phyloP scores from a whole-genome alignment of 2,888 invertebrate genomes.

The Alloscopus bannaensis region DNA sequence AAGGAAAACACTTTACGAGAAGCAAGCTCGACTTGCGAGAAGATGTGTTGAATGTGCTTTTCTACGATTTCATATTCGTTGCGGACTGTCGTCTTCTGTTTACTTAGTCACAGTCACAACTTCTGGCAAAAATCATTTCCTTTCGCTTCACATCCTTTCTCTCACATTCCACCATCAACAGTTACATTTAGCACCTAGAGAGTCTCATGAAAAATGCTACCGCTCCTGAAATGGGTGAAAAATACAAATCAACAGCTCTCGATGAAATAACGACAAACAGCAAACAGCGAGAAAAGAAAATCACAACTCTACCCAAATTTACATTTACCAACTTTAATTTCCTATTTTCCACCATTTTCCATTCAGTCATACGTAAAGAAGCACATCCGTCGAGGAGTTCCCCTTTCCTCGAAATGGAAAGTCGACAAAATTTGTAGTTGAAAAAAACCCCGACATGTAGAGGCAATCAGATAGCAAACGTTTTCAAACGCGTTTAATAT shows the following conservation, averaged over 20 bases:
- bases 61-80: constrained; percentile 11
- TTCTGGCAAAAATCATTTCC: constrained; percentile 48
- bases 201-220: too few relatives aligned
- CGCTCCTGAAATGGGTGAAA: too few relatives aligned
- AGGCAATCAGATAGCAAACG: too few relatives aligned
- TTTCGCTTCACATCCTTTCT: background rate
- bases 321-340: constrained; percentile 36
- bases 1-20: background rate
- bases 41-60: background rate
- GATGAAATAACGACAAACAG: constrained; percentile 17
- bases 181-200: too few relatives aligned
- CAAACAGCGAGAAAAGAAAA: constrained; percentile 6
- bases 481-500: too few relatives aligned
- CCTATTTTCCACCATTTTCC: constrained; percentile 49
- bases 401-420: constrained; percentile 3
- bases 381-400: constrained; percentile 17
- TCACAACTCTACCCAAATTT: constrained; percentile 13
- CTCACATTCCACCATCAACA: constrained; percentile 1
- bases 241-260: constrained; percentile 3
- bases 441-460: too few relatives aligned
- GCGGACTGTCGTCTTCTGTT: constrained; percentile 36
- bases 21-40: too few relatives aligned
- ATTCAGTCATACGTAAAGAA: constrained; percentile 34
- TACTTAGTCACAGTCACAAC: constrained; percentile 45
- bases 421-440: too few relatives aligned